Evolutionary conservation across 2,797 vertebrate genomes (phyloP).

Genomic region (Sitta carolinensis): DNA sequence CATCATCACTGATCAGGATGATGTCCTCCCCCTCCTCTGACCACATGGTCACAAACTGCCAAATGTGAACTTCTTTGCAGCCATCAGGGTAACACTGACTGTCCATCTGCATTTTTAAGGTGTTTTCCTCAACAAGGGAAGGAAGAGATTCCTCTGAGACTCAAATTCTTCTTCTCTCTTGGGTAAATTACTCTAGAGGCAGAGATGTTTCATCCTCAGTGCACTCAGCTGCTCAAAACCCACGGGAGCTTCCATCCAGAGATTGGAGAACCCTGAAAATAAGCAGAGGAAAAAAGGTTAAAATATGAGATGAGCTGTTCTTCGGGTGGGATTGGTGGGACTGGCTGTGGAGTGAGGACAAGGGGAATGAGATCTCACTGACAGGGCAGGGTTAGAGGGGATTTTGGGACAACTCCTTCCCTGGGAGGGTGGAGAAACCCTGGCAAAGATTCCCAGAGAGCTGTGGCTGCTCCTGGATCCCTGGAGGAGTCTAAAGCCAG

Average conservation of each 20-base stretch:
- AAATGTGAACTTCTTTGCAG: background rate
- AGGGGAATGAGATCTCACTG: background rate
- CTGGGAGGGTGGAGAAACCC: background rate
- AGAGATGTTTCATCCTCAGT: background rate
- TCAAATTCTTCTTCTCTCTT: background rate
- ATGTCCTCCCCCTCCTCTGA: background rate
- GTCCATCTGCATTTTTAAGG: background rate
- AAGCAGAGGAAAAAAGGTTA: no score
- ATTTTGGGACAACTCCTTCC: background rate
- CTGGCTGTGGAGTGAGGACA: background rate
- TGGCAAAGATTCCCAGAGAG: background rate
- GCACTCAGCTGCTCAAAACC: background rate
- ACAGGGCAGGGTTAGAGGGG: background rate
- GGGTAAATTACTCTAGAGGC: background rate
- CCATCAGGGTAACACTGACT: background rate
- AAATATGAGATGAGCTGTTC: background rate
- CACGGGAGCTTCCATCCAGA: background rate
- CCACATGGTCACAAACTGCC: background rate
- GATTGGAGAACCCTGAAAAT: background rate
- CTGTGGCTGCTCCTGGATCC: background rate
- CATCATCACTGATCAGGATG: constrained; percentile 56
- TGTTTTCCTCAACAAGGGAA: background rate
- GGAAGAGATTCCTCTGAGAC: background rate
- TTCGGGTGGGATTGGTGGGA: background rate
- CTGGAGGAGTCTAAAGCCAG: background rate